Conservation (phyloP, 2,113 vertebrate genomes). For the Arvicanthis niloticus region DNA sequence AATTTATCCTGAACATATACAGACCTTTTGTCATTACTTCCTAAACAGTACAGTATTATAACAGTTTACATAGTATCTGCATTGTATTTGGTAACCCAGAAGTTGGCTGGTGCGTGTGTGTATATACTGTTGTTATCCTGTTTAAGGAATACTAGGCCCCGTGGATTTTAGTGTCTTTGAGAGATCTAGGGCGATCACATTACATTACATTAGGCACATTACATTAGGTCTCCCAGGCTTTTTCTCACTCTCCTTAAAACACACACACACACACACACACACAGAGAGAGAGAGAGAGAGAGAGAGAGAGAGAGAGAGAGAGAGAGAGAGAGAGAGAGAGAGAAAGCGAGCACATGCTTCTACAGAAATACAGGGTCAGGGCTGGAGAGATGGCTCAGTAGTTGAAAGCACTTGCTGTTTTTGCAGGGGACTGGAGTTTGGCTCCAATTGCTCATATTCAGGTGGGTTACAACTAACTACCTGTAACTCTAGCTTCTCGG, state of each 20-base stretch:
- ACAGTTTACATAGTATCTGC: neutral
- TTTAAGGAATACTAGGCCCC: neutral
- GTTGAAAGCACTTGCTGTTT: neutral
- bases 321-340: too few relatives aligned
- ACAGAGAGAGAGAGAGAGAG: too few relatives aligned
- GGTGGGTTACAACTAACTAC: too few relatives aligned
- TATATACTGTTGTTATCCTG: too few relatives aligned
- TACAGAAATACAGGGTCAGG: neutral
- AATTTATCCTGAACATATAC: neutral
- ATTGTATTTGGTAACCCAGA: neutral
- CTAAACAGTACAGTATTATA: neutral
- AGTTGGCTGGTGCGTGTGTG: too few relatives aligned
- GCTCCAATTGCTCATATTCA: neutral
- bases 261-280: neutral
- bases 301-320: too few relatives aligned
- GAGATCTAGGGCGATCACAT: neutral
- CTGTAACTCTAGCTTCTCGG: neutral
- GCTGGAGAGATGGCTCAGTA: neutral
- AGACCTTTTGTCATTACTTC: neutral
- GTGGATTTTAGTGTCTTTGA: neutral
- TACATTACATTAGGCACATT: constrained; percentile 18
- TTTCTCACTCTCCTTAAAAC: neutral
- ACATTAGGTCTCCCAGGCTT: neutral
- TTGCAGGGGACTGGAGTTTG: neutral
- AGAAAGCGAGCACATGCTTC: neutral